Evolutionary conservation across 2,888 invertebrate genomes (phyloP), one percentile per base, ranked within the genome.

Genomic region (Anorthoa munda): DNA sequence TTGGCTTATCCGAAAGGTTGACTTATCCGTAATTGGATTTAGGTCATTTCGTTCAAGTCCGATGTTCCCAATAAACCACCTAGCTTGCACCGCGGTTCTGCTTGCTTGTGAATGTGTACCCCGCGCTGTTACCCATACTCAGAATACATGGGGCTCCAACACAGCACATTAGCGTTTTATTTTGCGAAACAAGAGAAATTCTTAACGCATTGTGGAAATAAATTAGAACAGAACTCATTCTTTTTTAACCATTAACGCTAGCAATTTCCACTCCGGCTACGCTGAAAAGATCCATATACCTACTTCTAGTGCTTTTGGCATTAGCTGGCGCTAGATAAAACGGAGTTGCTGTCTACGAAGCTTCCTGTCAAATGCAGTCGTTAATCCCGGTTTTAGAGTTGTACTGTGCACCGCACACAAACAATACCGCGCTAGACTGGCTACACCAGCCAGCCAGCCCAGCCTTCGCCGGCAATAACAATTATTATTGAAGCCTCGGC

Each of bases 21-120:
- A 77, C 83, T 79, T 81, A 81, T 77, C 82, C 72, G 77, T 89
- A 89, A 89, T 89, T 89, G 87, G 83, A 86, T 89, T 86, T 84
- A 72, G 77, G 68, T 84, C 81, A 82, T 86, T 87, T 84, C 82
- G 63, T 74, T 81, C 74, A 79, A 86, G 71, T 83, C 77, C 77
- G 72, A 81, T 81, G 81, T 81, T 72, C 26, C 69, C 83, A 88
- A 85, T 87, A 84, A 81, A 85, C 71, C 75, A 80, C 72, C 76
- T 79, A 74, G 81, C 75, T 77, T 79, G 78, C 86, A 82, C 67
- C 71, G 74, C 63, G 72, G 63, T 48, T 66, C 68, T 69, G 39
- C 72, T 68, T 75, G 58, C 72, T 84, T 72, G 39, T 71, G 64
- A 78, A 75, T 72, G 39, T 71, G 66, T 79, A 75, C 77, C 81